Base-by-base conservation (phyloP, 2,888 invertebrate species). In the Nomada goodeniana region DNA sequence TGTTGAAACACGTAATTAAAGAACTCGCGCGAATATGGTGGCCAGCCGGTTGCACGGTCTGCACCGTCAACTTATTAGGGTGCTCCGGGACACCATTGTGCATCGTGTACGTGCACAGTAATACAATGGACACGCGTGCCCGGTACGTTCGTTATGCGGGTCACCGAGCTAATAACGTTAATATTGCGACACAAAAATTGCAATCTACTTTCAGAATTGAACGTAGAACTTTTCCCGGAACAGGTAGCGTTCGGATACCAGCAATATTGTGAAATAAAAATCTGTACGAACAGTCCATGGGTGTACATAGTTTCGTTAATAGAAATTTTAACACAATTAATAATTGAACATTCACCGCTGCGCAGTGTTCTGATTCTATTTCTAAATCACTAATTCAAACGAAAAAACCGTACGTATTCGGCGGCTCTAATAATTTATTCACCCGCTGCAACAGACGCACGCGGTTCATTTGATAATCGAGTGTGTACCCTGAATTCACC, bases 1-100 rank as follows among this genome's bases (percentile, higher is more conserved):
- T 86, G 88, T 83, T 79, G 89, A 85, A 88, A 89, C 88, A 85
- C 85, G 83, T 87, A 87, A 89, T 89, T 89, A 36, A 89, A 89
- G 88, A 89, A 89, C 85, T 86, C 85, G 85, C 86, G 86, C 82
- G 86, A 86, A 88, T 88, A 82, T 77, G 87, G 86, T 88, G 83
- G 88, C 79, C 86, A 80, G 86, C 77, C 82, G 85, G 50, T 81
- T 73, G 87, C 80, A 63, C 36, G 50, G 47, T 4, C 44, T 36
- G 61, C 75, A 52, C 71, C 63, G 74, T 79, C 76, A 83, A 88
- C 86, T 85, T 88, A 86, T 87, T 87, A 86, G 85, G 79, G 72
- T 82, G 68, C 76, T 55, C 61, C 5, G 20, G 44, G 80, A 76
- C 80, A 72, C 82, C 53, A 88, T 87, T 88, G 86, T 88, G 82